Base-by-base conservation (phyloP, 2,797 vertebrate species). In the Macrochelys suwanniensis region DNA sequence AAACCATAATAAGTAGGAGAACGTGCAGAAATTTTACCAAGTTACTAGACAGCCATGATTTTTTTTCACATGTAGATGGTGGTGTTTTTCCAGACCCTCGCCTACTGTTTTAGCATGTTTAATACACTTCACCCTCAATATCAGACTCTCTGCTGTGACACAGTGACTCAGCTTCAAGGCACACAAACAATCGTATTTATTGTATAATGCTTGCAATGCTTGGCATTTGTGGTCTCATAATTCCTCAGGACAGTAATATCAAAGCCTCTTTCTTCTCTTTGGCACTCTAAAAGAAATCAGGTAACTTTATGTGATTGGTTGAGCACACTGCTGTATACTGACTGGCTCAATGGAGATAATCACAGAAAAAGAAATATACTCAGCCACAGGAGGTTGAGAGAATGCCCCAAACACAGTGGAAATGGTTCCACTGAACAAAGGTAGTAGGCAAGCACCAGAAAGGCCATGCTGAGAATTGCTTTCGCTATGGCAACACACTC, bases 1-100 rank as follows among this genome's bases (percentile, higher is more conserved):
- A 97, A 96, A 97, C 71, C 82, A 42, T 96, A 97, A 97, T 94
- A 97, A 97, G 96, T 96, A 97, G 89, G 96, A 94, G 71, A 94
- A 53, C 88, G 80, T 53, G 56, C 45, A 74, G 81, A 86, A 89
- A 85, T 95, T 94, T 94, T 87, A 68, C 68, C 78, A 2, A 65
- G 82, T 57, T 95, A 71, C 11, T 2, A 96, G 85, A 93, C 1
- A 4, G 77, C 85, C 45, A 6, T 82, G 51, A 84, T 95, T 93
- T 95, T 95, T 96, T 91, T 92, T 4, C 25, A 42, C 88, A 49
- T 92, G 94, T 90, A 84, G 50, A 56, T 88, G 15, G 61, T 78
- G 94, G 95, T 96, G 61, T 93, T 97, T 33, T 97, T 87, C 65
- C 87, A 88, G 37, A 61, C 87, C 47, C 53, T 87, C 83, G 81